A percentile compares a stretch with the other conserved stretches of the same genome.
These are phyloP conservation scores for Caenorhabditis briggsae DNA, from an alignment of 1,140 invertebrate genomes.

Conservation along the genomic window DNA sequence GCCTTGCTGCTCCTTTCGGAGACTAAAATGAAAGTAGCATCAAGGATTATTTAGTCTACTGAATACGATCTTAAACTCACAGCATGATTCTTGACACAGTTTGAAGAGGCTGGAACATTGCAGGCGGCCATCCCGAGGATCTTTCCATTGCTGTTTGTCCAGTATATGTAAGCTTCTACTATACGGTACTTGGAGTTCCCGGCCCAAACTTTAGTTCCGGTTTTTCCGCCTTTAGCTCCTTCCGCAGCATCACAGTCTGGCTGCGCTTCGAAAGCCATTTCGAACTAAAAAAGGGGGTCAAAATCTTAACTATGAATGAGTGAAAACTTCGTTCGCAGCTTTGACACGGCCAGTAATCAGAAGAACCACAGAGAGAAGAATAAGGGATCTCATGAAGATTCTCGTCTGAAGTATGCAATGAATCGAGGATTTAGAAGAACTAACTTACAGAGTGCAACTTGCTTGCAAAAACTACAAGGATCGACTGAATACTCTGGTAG, in stretches of 20 bases:
- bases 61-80: not conserved
- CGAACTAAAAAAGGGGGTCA: not conserved
- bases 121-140: not conserved
- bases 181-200: not conserved
- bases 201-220: not conserved
- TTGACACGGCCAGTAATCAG: not conserved
- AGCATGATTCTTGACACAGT: not conserved
- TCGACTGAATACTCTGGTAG: too few species aligned
- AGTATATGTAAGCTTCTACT: conserved; percentile 5
- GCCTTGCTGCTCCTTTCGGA: not conserved
- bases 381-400: conserved; percentile 1
- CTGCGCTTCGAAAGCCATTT: not conserved
- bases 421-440: too few species aligned
- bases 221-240: not conserved
- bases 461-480: too few species aligned
- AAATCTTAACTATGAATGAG: not conserved
- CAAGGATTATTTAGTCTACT: not conserved
- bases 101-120: not conserved
- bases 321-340: not conserved
- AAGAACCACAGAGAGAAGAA: not conserved
- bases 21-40: not conserved
- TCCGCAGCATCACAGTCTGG: not conserved
- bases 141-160: conserved; percentile 23
- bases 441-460: too few species aligned
- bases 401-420: not conserved